Evolutionary conservation across 2,113 vertebrate genomes (phyloP).

Genomic region (Morone saxatilis): DNA sequence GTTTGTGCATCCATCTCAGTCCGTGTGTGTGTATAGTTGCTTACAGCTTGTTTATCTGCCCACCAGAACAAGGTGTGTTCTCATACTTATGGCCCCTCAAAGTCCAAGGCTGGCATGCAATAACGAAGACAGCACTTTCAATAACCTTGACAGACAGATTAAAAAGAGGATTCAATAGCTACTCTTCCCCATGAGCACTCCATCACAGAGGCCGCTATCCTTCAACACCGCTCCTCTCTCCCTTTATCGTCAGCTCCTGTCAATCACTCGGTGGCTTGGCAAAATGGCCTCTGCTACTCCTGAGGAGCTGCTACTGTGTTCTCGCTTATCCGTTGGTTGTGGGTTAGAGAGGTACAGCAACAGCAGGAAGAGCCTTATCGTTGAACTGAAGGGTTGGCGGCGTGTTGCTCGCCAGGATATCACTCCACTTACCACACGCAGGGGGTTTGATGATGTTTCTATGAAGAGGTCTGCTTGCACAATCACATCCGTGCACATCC

Average conservation of each 20-base stretch:
- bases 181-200: constrained; percentile 79
- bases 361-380: constrained; percentile 59
- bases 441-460: constrained; percentile 9
- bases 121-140: constrained; percentile 84
- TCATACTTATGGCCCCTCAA: constrained; percentile 68
- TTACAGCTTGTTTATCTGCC: constrained; percentile 55
- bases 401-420: constrained; percentile 37
- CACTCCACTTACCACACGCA: constrained; percentile 26
- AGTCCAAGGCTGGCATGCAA: constrained; percentile 79
- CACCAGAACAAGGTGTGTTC: constrained; percentile 31
- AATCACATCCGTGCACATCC: constrained; percentile 12
- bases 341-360: constrained; percentile 53
- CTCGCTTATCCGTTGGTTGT: constrained; percentile 55
- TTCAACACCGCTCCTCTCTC: constrained; percentile 65
- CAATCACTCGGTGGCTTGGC: constrained; percentile 69
- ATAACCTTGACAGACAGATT: constrained; percentile 85
- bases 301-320: constrained; percentile 56
- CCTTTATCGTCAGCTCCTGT: constrained; percentile 79
- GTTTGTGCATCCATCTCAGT: background rate
- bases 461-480: constrained; percentile 6
- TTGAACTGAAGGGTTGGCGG: constrained; percentile 27
- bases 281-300: constrained; percentile 67
- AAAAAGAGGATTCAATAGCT: constrained; percentile 82
- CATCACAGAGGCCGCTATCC: constrained; percentile 75
- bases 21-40: constrained; percentile 11